Evolutionary conservation across 2,797 vertebrate species (phyloP).

Genomic region (Paedocypris micromegethes): DNA sequence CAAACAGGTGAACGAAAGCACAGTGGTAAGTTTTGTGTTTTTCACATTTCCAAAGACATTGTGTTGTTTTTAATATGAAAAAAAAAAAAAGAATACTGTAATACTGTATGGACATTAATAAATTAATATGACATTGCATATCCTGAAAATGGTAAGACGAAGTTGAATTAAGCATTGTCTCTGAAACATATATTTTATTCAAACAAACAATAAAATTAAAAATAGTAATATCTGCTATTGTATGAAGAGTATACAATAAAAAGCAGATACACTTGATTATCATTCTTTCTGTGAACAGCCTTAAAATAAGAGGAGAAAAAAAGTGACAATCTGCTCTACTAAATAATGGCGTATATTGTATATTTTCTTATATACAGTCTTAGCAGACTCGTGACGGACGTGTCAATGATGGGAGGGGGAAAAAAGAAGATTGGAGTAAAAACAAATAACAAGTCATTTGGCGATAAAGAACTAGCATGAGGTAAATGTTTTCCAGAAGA

Average conservation of each 20-base stretch:
- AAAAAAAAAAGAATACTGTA: too few relatives aligned
- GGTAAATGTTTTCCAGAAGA: conserved; percentile 99
- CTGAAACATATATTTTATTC: conserved; percentile 83
- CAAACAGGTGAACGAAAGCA: too few relatives aligned
- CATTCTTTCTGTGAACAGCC: conserved; percentile 57
- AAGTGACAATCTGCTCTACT: conserved; percentile 40
- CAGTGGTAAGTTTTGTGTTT: too few relatives aligned
- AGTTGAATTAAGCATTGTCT: conserved; percentile 42
- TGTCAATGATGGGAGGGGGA: conserved; percentile 3
- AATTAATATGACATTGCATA: not conserved
- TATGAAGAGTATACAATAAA: conserved; percentile 61
- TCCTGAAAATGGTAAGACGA: conserved; percentile 6
- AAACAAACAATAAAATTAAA: conserved; percentile 81
- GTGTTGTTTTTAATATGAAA: too few relatives aligned
- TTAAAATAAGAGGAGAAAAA: conserved; percentile 43
- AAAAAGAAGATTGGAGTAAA: conserved; percentile 22
- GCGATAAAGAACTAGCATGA: conserved; percentile 78
- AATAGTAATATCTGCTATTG: conserved; percentile 67
- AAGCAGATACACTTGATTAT: conserved; percentile 63
- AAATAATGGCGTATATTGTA: conserved; percentile 31
- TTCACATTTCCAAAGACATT: too few relatives aligned
- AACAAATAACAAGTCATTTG: conserved; percentile 7
- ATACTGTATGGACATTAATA: too few relatives aligned
- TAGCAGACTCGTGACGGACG: conserved; percentile 11
- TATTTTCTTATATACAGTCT: conserved; percentile 74